These are phyloP conservation scores for Acrobeloides nanus DNA, from an alignment of 2,888 invertebrate genomes.

Conservation along the genomic window DNA sequence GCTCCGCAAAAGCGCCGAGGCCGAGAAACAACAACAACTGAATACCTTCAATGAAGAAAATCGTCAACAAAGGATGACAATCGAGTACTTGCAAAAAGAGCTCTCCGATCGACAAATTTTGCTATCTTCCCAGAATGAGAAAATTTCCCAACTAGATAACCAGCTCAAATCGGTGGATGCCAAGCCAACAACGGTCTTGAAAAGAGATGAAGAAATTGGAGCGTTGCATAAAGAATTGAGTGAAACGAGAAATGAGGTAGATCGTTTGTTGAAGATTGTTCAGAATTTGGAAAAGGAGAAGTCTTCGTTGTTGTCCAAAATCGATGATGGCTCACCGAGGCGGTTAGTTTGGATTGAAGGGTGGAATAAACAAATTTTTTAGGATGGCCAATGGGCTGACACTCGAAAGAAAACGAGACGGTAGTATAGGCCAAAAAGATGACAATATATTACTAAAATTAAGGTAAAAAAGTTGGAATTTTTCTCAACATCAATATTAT, in stretches of 20 bases:
- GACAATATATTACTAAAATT: conserved; percentile 12
- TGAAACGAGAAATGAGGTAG: conserved; percentile 54
- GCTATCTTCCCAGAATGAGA: conserved; percentile 53
- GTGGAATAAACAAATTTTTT: neutral
- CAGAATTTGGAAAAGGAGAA: conserved; percentile 56
- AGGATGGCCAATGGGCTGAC: neutral
- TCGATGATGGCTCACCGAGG: conserved; percentile 8
- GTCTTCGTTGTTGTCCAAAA: conserved; percentile 20
- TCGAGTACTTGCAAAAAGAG: conserved; percentile 52
- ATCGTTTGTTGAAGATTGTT: conserved; percentile 56
- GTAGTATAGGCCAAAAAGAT: conserved; percentile 2
- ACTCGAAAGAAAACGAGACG: neutral
- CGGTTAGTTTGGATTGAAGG: conserved; percentile 5
- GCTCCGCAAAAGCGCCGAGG: conserved; percentile 34
- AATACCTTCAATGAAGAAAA: conserved; percentile 25
- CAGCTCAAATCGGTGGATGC: conserved; percentile 31
- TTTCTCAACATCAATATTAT: conserved; percentile 5
- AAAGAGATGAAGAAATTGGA: conserved; percentile 2
- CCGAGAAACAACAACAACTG: conserved; percentile 42
- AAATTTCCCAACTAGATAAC: conserved; percentile 49
- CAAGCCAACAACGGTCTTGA: conserved; percentile 18
- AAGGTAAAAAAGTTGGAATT: conserved; percentile 6
- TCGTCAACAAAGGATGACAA: conserved; percentile 27
- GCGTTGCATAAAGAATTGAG: conserved; percentile 32
- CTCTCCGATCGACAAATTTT: conserved; percentile 47